Base-by-base conservation (phyloP, 1,140 invertebrate genomes). In the Parasteatoda tepidariorum region DNA sequence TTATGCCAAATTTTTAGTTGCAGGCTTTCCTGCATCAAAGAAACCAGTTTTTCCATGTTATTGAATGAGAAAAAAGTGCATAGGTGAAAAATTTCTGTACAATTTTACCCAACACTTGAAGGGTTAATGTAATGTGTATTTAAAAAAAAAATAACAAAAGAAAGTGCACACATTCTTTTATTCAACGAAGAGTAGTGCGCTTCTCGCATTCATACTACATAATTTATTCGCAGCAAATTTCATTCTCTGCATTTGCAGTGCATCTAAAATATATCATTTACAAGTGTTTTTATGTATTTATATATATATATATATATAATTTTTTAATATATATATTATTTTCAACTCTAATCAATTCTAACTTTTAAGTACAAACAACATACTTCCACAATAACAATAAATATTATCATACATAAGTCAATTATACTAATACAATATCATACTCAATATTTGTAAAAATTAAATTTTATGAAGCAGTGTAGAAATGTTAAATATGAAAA, bases 281-380 rank as follows among this genome's bases (percentile, higher is more conserved):
- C 66, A 81, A 70, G 66, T 82, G 67, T 79, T n/a, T 66, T 31
- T 76, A 34, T 76, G 48, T 62, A 64, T 76, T 28, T 31, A 54
- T 76, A n/a, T 64, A 48, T 68, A 67, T 79, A 33, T 79, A 79
- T 79, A 68, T 66, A 61, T 48, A 59, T 70, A 24, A 54, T 70
- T 70, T 71, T 34, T 70, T n/a, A 59, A 59, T 79, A 79, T 68
- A 61, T 76, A 76, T 76, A 76, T n/a, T n/a, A n/a, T 76, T 64
- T 76, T 33, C 59, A 71, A 61, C 38, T 62, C 61, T 64, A 76
- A 76, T 71, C 78, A 70, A 9, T 71, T 13, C 78, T 82, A 82
- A 82, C 34, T 82, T 41, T 70, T 82, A 82, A 82, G 78, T 82
- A 82, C 78, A 82, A 82, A 70, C 78, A 82, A 82, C 78, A 62